Conservation (phyloP, 2,797 vertebrate species). For the Emys orbicularis region DNA sequence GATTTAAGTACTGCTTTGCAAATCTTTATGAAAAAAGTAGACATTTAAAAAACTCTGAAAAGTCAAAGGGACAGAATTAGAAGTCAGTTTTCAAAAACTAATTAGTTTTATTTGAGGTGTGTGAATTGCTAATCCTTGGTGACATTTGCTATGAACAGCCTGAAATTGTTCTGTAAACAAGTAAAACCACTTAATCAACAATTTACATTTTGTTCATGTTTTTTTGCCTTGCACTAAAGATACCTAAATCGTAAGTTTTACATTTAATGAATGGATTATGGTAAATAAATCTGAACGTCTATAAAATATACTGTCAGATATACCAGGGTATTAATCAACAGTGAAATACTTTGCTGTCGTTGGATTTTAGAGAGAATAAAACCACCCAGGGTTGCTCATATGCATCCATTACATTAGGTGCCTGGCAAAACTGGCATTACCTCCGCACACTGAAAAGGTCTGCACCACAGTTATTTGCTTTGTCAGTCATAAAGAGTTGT, state of each 20-base stretch:
- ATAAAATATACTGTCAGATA: neutral
- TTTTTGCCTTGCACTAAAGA: neutral
- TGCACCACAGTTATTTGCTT: neutral
- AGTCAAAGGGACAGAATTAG: slow-evolving; percentile 41
- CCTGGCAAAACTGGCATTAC: neutral
- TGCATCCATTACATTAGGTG: neutral
- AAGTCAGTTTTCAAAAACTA: slow-evolving; percentile 35
- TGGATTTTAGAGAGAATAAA: neutral
- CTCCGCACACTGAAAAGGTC: neutral
- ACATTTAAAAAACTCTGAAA: slow-evolving; percentile 6
- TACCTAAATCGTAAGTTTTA: neutral
- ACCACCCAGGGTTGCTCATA: neutral
- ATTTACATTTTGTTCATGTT: neutral
- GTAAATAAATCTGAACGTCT: neutral
- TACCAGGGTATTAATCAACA: neutral
- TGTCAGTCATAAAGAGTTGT: neutral
- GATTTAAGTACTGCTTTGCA: slow-evolving; percentile 23
- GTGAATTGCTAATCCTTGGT: slow-evolving; percentile 35
- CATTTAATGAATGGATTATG: neutral
- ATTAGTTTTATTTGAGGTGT: slow-evolving; percentile 36
- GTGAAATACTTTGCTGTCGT: neutral
- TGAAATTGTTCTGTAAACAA: slow-evolving; percentile 37
- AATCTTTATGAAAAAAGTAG: slow-evolving; percentile 39
- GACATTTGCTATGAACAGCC: slow-evolving; percentile 34
- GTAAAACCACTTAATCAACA: slow-evolving; percentile 30